Evolutionary conservation across 2,797 vertebrate species (phyloP).

Genomic region (Trachurus trachurus): DNA sequence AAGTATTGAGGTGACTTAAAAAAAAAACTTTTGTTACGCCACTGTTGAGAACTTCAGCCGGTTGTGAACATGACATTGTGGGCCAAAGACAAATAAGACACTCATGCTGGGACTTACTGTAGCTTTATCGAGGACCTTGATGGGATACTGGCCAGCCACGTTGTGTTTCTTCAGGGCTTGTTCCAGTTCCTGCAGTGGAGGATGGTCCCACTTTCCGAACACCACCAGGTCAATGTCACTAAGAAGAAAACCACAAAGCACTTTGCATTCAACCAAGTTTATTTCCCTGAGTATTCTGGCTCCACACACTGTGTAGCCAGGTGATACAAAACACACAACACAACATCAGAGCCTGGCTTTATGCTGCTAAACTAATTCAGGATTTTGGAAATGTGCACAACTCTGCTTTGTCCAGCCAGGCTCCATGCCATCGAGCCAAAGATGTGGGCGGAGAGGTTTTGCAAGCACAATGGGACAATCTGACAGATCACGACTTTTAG

Average conservation of each 20-base stretch:
- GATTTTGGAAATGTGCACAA: not conserved
- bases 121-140: slow-evolving; percentile 99
- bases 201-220: slow-evolving; percentile 97
- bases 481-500: not conserved
- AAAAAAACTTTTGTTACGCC: not conserved
- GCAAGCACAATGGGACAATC: not conserved
- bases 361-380: not conserved
- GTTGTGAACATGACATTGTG: not conserved
- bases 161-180: slow-evolving; percentile 95
- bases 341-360: not conserved
- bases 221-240: slow-evolving; percentile 99
- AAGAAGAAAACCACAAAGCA: slow-evolving; percentile 31
- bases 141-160: slow-evolving; percentile 93
- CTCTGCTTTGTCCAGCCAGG: not conserved
- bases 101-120: slow-evolving; percentile 86
- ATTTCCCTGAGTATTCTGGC: not conserved
- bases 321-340: not conserved
- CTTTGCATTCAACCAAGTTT: not conserved
- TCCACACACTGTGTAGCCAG: not conserved
- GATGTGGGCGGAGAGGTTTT: not conserved
- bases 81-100: not conserved
- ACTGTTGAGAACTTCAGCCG: not conserved
- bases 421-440: not conserved
- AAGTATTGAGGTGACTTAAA: not conserved
- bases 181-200: slow-evolving; percentile 94